Evolutionary conservation across 1,140 invertebrate genomes (phyloP).

Genomic region (Andrena cerasifolii): DNA sequence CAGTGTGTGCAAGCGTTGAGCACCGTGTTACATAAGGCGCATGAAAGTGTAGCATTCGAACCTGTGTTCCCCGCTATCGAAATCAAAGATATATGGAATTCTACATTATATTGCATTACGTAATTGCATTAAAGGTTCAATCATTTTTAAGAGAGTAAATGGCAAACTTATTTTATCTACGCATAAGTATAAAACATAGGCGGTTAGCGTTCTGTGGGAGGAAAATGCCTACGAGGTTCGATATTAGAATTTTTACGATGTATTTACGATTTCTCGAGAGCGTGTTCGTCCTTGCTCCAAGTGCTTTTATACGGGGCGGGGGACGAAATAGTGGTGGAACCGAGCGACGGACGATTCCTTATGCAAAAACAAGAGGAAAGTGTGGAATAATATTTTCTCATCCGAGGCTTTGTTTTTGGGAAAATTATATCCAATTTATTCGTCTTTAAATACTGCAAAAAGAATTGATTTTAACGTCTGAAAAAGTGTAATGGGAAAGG

Average conservation of each 20-base stretch:
- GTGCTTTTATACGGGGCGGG: neutral
- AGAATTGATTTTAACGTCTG: too few relatives aligned
- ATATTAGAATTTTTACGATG: conserved; percentile 59
- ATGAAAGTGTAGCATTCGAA: conserved; percentile 30
- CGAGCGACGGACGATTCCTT: too few relatives aligned
- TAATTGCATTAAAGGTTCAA: conserved; percentile 16
- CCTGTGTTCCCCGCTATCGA: conserved; percentile 34
- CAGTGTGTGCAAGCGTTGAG: conserved; percentile 51
- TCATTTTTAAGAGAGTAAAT: conserved; percentile 37
- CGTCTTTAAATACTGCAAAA: too few relatives aligned
- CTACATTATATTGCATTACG: conserved; percentile 26
- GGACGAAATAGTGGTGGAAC: too few relatives aligned
- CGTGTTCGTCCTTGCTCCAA: conserved; percentile 30
- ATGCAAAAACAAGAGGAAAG: too few relatives aligned
- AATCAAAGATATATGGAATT: conserved; percentile 54
- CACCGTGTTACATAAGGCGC: conserved; percentile 54
- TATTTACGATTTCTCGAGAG: conserved; percentile 22
- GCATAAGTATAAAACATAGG: conserved; percentile 23
- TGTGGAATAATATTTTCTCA: too few relatives aligned
- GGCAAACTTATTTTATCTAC: conserved; percentile 51
- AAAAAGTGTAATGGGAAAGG: too few relatives aligned
- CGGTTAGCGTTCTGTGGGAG: conserved; percentile 15
- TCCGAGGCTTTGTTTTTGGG: too few relatives aligned
- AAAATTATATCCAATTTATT: too few relatives aligned
- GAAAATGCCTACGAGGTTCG: conserved; percentile 47